Conservation (phyloP, 2,797 vertebrate genomes). For the Periophthalmus magnuspinnatus region DNA sequence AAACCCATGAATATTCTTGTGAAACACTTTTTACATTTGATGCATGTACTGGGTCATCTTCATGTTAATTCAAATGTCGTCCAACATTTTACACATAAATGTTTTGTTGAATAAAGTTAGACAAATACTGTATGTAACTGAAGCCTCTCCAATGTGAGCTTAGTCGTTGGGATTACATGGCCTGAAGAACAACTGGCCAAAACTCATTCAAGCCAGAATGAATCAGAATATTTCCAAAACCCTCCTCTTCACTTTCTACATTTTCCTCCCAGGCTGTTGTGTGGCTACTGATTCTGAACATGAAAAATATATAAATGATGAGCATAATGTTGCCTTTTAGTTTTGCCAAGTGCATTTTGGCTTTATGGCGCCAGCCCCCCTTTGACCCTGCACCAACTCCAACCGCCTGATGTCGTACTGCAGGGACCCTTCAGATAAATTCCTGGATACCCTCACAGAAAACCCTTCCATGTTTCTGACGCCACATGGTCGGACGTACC, state of each 20-base stretch:
- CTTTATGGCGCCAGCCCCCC: slow-evolving; percentile 6
- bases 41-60: too few species aligned
- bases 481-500: slow-evolving; percentile 7
- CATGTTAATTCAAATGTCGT: neutral
- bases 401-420: slow-evolving; percentile 51
- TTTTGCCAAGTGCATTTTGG: slow-evolving; percentile 29
- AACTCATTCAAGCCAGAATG: slow-evolving; percentile 27
- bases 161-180: slow-evolving; percentile 53
- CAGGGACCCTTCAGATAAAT: slow-evolving; percentile 58
- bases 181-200: slow-evolving; percentile 37
- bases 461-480: slow-evolving; percentile 24
- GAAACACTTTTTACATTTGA: too few species aligned
- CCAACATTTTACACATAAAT: neutral
- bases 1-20: too few species aligned
- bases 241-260: slow-evolving; percentile 16
- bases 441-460: slow-evolving; percentile 44
- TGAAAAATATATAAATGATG: slow-evolving; percentile 28
- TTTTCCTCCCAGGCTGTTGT: slow-evolving; percentile 12
- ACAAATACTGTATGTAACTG: slow-evolving; percentile 27
- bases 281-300: slow-evolving; percentile 19
- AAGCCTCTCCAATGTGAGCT: slow-evolving; percentile 44
- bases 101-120: slow-evolving; percentile 11
- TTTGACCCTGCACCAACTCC: slow-evolving; percentile 21
- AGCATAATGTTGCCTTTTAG: slow-evolving; percentile 36
- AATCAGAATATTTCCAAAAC: slow-evolving; percentile 31